phyloP scores from a whole-genome alignment of 2,113 vertebrate species.

The Okapia johnstoni region DNA sequence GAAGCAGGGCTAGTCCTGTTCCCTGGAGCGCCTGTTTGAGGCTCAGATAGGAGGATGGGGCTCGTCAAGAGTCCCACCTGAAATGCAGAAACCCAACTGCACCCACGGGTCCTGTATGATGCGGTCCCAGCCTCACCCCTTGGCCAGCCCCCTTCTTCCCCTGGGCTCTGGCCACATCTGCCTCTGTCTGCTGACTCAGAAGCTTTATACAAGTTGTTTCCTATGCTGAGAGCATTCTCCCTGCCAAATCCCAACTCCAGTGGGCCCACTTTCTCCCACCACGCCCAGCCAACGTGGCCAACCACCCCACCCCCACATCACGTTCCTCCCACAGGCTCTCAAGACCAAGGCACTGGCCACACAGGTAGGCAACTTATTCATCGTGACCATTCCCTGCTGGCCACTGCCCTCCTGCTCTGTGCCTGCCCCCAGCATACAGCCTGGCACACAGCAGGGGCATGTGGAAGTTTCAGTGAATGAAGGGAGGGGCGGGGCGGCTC shows the following conservation, averaged over 20 bases:
- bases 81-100: not conserved
- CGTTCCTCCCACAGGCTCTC: not conserved
- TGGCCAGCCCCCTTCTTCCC: not conserved
- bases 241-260: not conserved
- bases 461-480: not conserved
- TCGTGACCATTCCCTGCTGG: not conserved
- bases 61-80: not conserved
- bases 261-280: rapidly evolving
- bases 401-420: not conserved
- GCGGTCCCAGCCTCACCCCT: rapidly evolving
- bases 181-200: not conserved
- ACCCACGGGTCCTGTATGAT: rapidly evolving
- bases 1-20: not conserved
- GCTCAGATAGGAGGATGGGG: not conserved
- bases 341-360: not conserved
- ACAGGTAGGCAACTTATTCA: not conserved
- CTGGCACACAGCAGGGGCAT: not conserved
- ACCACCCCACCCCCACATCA: rapidly evolving
- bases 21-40: not conserved
- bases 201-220: rapidly evolving
- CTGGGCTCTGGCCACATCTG: not conserved
- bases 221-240: not conserved
- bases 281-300: rapidly evolving
- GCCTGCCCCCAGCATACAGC: not conserved
- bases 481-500: not conserved